phyloP scores from a whole-genome alignment of 2,888 invertebrate species.

The Morpho deidamia region DNA sequence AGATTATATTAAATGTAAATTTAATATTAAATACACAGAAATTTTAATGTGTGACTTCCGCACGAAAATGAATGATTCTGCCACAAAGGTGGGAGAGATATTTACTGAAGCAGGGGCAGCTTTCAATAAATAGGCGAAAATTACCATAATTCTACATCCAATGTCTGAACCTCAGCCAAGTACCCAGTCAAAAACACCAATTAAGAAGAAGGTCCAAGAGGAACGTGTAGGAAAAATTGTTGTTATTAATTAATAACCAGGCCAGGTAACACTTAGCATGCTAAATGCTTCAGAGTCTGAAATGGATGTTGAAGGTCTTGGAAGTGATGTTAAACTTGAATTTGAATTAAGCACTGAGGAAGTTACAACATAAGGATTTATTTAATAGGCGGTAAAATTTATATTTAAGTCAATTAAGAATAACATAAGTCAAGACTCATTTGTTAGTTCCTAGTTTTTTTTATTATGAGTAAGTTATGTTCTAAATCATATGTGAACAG shows the following conservation, averaged over 20 bases:
- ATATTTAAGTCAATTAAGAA: no score
- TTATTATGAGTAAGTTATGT: no score
- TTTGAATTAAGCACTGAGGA: constrained; percentile 89
- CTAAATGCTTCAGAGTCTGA: constrained; percentile 94
- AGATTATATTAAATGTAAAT: neutral
- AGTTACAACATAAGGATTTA: constrained; percentile 72
- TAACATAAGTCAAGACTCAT: no score
- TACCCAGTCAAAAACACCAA: constrained; percentile 54
- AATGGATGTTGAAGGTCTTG: constrained; percentile 91
- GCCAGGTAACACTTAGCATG: constrained; percentile 87
- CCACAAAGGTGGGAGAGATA: constrained; percentile 92
- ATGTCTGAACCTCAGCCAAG: constrained; percentile 81
- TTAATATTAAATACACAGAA: no score
- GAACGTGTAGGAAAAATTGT: constrained; percentile 41
- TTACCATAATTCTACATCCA: constrained; percentile 97
- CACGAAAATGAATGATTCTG: constrained; percentile 61
- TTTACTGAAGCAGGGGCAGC: constrained; percentile 98
- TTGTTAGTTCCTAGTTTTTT: no score
- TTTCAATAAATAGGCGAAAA: constrained; percentile 95
- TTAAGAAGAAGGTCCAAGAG: constrained; percentile 59
- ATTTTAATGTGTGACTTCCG: no score
- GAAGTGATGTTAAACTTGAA: constrained; percentile 89
- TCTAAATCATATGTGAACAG: no score
- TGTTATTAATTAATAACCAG: constrained; percentile 28
- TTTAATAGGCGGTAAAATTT: neutral